Base-by-base conservation (phyloP, 2,113 vertebrate species). In the Dissostichus mawsoni region DNA sequence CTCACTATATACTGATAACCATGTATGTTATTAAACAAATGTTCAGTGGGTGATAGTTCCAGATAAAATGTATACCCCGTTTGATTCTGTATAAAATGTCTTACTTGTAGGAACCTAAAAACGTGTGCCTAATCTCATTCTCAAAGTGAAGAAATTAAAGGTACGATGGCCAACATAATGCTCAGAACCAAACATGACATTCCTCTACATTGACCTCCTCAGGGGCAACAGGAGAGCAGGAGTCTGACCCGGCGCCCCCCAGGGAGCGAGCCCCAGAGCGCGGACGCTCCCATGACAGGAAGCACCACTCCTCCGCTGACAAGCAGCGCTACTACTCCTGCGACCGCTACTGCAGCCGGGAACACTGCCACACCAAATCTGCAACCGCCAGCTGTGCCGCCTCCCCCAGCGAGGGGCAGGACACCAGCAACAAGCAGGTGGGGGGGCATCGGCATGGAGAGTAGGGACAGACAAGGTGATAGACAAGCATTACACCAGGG, bases 321-420 rank as follows among this genome's bases (percentile, higher is more conserved):
- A 99, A 98, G 91, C 98, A 99, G 76, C 97, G 97, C 23, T 99
- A 98, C 93, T 99, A 98, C 89, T 99, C 98, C 50, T 99, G 98
- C 0, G 97, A 99, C 85, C 97, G 97, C 87, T 99, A 97, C 0
- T 96, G 97, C 89, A 95, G 97, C 92, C 94, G 97, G 14, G 97
- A 98, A 68, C 96, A 94, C 51, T 94, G 93, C n/a, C 96, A 95
- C 68, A 93, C 94, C 88, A 97, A 96, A 78, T 96, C 96, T 52
- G 92, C 94, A 0, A 92, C 96, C 2, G 88, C 95, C 74, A 99
- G 97, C 93, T 96, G 97, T 79, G 96, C 97, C 29, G 93, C 95
- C 1, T 98, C 98, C 0, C 97, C 97, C 25, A 94, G 91, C 0
- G 95, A 96, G 10, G 94, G 88, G 29, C 96, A 92, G 10, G 97